Base-by-base conservation (phyloP, 2,113 vertebrate species). In the Formicarius rufipectus region DNA sequence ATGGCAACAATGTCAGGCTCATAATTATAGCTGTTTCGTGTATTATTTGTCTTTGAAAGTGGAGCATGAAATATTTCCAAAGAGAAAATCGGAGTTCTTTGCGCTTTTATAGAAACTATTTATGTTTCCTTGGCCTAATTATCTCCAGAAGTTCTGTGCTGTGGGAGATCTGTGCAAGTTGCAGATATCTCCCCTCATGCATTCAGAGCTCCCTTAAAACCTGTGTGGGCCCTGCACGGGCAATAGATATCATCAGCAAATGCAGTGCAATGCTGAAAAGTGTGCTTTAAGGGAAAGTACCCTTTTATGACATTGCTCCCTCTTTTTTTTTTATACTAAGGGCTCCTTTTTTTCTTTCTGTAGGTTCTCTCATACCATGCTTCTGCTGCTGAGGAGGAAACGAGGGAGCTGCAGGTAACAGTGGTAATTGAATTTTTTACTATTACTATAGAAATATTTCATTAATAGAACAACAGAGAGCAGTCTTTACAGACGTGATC, bases 361-460 rank as follows among this genome's bases (percentile, higher is more conserved):
- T 69, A 99, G 99, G 99, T 99, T 73, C 98, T 99, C 76, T 99
- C 99, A 0, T 99, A 99, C 87, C 99, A 99, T 3, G 99, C 99
- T 55, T 99, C 99, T 9, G 99, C 99, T 44, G 98, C 98, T 18
- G 99, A 99, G 94, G 99, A 99, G 78, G 99, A 99, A 96, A 98
- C 98, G 4, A 97, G 96, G 97, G 98, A 99, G 97, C 99, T 99
- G 91, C 99, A 99, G 98, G 98, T 99, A 98, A 98, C 99, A 94
- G 98, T 98, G 98, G 99, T 99, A 99, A 99, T 63, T 95, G 71
- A 86, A 94, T 97, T 89, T 96, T 95, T 94, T 95, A 90, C 75
- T 89, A 80, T 82, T 96, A 89, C 40, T 78, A 93, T 25, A 89
- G 91, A 73, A 87, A 60, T 73, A 56, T 2, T 62, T 30, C 42